Conservation (phyloP, 2,888 invertebrate species). For the Eudiplozoon nipponicum region DNA sequence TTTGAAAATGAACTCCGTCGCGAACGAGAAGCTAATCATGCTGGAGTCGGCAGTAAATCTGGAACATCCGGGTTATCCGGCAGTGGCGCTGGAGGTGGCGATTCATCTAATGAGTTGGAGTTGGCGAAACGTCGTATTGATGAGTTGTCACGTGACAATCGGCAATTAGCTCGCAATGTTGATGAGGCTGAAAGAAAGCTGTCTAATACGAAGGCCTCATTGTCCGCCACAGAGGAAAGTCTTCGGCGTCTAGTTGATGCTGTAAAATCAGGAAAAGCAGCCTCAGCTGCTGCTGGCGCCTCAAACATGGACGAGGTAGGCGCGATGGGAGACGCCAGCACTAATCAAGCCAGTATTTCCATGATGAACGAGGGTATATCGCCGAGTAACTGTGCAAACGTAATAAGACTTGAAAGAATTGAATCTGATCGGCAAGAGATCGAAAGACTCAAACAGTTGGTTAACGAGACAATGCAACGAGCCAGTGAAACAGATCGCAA, state of each 20-base stretch:
- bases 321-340: no score
- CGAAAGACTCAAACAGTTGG: slow-evolving; percentile 1
- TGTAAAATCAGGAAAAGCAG: no score
- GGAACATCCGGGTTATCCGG: no score
- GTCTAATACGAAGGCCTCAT: background rate
- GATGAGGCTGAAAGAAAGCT: background rate
- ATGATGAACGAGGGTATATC: background rate
- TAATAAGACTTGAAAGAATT: slow-evolving; percentile 3
- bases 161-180: background rate
- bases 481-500: background rate
- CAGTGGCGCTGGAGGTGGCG: no score
- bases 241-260: background rate
- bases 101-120: background rate
- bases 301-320: no score
- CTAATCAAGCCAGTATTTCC: background rate
- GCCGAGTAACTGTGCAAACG: no score
- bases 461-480: slow-evolving; percentile 5
- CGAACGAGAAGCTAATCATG: no score
- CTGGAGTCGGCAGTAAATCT: no score
- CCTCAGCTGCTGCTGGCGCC: no score
- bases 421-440: slow-evolving; percentile 7
- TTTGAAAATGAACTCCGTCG: slow-evolving; percentile 14
- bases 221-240: background rate
- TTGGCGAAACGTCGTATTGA: slow-evolving; percentile 1
- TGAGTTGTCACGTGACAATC: slow-evolving; percentile 1